phyloP scores from a whole-genome alignment of 2,113 vertebrate species.

The Proteles cristata region DNA sequence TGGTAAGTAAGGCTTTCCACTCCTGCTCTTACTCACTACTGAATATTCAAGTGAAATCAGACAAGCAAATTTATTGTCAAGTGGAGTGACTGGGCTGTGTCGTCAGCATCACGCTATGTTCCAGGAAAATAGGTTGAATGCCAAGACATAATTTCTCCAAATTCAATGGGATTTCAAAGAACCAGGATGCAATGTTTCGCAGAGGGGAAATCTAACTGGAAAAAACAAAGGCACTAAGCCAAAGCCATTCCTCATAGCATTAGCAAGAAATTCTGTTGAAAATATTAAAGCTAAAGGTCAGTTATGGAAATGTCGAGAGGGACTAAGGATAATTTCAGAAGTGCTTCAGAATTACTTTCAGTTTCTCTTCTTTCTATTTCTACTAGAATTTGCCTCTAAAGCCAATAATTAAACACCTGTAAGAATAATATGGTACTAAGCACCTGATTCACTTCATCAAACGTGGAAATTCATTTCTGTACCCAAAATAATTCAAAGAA shows the following conservation, averaged over 20 bases:
- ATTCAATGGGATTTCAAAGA: conserved; percentile 52
- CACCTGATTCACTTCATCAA: neutral
- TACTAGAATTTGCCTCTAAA: neutral
- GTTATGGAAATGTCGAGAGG: neutral
- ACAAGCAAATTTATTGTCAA: conserved; percentile 47
- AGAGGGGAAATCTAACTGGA: neutral
- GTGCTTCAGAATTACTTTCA: neutral
- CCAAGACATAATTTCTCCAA: conserved; percentile 59
- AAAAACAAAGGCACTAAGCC: conserved; percentile 43
- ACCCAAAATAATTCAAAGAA: conserved; percentile 17
- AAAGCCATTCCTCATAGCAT: conserved; percentile 4
- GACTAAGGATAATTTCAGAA: neutral
- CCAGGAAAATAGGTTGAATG: conserved; percentile 56
- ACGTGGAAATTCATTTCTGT: conserved; percentile 22
- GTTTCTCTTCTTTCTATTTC: conserved; percentile 17
- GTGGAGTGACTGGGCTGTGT: neutral
- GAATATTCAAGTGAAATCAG: neutral
- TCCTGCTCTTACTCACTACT: conserved; percentile 29
- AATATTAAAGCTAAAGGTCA: conserved; percentile 37
- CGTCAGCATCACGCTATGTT: conserved; percentile 41
- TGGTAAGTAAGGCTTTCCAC: conserved; percentile 13
- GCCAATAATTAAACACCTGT: neutral
- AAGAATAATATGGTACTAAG: neutral
- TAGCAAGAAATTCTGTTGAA: neutral
- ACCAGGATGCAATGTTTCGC: neutral